These are phyloP conservation scores for Bathynomus jamesi DNA, from an alignment of 1,140 invertebrate species.

Conservation along the genomic window DNA sequence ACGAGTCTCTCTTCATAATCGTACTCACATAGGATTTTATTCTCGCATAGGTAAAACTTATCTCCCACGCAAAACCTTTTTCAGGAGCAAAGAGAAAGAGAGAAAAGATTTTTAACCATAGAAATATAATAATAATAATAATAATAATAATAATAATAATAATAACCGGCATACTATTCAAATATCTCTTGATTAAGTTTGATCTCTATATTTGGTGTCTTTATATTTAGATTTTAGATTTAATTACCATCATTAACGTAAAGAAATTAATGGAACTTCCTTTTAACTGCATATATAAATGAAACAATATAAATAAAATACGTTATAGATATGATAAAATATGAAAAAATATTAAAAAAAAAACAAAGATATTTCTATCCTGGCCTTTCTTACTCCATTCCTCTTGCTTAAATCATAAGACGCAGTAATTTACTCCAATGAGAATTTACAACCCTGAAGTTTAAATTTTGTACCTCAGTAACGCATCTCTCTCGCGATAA, in stretches of 20 bases:
- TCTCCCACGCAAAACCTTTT: conserved; percentile 88
- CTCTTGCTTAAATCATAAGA: background rate
- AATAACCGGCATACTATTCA: background rate
- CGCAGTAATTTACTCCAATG: background rate
- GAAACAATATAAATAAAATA: background rate
- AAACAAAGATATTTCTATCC: too few relatives aligned
- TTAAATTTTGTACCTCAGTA: background rate
- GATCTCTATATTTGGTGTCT: background rate
- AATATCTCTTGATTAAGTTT: background rate
- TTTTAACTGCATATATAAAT: background rate
- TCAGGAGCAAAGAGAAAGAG: background rate
- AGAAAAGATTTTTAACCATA: background rate
- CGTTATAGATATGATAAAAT: background rate
- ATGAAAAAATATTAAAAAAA: too few relatives aligned
- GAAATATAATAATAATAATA: background rate
- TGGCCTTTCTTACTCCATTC: too few relatives aligned
- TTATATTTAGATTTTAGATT: background rate
- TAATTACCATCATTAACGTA: background rate
- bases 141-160: too few relatives aligned
- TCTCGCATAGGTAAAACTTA: conserved; percentile 83
- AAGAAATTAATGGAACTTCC: background rate
- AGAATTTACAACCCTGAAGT: background rate
- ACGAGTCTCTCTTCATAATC: conserved; percentile 86
- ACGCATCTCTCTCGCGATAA: background rate
- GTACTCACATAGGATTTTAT: conserved; percentile 88